These are phyloP conservation scores for Pachyuromys duprasi DNA, from an alignment of 2,797 vertebrate genomes.

Conservation along the genomic window DNA sequence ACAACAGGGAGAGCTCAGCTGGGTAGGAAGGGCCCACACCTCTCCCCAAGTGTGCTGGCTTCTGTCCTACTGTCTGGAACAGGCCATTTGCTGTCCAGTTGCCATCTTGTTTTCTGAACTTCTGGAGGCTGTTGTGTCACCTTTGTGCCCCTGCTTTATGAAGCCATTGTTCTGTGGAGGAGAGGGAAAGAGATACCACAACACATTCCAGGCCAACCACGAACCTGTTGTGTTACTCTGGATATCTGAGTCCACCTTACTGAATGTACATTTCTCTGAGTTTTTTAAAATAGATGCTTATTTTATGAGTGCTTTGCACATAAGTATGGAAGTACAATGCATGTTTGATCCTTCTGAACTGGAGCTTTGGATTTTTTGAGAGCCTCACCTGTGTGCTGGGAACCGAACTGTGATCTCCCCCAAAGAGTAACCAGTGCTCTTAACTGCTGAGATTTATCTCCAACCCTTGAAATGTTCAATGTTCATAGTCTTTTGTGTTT, in stretches of 20 bases:
- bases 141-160: not conserved
- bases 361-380: not conserved
- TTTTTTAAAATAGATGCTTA: not conserved
- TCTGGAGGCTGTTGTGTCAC: not conserved
- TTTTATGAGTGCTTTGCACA: not conserved
- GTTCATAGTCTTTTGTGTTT: not conserved
- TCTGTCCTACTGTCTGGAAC: slow-evolving; percentile 83
- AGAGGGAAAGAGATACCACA: not conserved
- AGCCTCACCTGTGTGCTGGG: not conserved
- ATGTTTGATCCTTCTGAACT: not conserved
- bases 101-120: slow-evolving; percentile 26
- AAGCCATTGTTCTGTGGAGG: not conserved
- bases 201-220: not conserved
- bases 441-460: not conserved
- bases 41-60: not conserved
- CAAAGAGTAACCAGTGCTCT: not conserved
- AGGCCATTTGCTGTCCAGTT: slow-evolving; percentile 75
- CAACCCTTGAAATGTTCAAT: not conserved
- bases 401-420: not conserved
- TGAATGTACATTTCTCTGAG: not conserved
- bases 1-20: not conserved
- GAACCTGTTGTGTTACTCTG: not conserved
- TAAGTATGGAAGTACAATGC: not conserved
- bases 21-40: not conserved
- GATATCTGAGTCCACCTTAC: not conserved